phyloP scores from a whole-genome alignment of 2,797 vertebrate genomes.

The Hemibagrus guttatus region DNA sequence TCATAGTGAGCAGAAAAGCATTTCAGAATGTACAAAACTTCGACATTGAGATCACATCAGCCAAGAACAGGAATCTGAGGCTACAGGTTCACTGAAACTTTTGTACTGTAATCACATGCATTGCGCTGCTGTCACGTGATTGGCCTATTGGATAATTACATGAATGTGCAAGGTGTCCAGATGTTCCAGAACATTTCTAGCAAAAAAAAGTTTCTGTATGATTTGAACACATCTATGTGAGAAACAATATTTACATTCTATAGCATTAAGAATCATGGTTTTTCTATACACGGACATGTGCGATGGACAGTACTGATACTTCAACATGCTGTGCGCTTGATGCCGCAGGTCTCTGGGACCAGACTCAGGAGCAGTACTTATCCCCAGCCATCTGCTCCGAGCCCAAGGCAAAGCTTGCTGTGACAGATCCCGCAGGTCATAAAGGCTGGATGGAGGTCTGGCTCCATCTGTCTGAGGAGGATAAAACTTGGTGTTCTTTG shows the following conservation, averaged over 20 bases:
- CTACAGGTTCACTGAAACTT: background rate
- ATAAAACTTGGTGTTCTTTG: conserved; percentile 10
- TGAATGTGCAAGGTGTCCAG: background rate
- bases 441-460: conserved; percentile 31
- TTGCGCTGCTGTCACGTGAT: background rate
- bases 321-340: conserved; percentile 1
- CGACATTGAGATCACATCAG: background rate
- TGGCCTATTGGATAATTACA: background rate
- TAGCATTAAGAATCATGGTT: background rate
- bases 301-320: background rate
- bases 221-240: background rate
- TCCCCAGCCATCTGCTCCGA: conserved; percentile 44
- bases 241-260: background rate
- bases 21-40: background rate
- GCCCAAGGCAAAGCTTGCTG: conserved; percentile 26
- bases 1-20: background rate
- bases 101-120: background rate
- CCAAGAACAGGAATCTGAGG: background rate
- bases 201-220: background rate
- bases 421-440: conserved; percentile 42
- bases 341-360: conserved; percentile 34
- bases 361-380: conserved; percentile 29
- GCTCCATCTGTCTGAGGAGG: conserved; percentile 37
- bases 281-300: background rate
- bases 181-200: background rate